Evolutionary conservation across 2,888 invertebrate species (phyloP).

Genomic region (Agrotis segetum): DNA sequence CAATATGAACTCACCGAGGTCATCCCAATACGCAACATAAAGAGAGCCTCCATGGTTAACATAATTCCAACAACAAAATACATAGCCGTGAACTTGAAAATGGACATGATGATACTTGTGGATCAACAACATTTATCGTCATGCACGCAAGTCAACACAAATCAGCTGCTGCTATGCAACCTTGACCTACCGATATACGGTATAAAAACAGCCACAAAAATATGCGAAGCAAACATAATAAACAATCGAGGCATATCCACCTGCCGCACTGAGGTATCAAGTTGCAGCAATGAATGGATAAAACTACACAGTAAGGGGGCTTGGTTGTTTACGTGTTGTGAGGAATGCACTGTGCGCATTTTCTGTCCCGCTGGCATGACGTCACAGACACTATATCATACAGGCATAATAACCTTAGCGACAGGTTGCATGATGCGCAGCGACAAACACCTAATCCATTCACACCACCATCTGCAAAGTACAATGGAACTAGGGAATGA

Average conservation of each 20-base stretch:
- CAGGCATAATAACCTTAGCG: too few species aligned
- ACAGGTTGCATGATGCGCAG: background rate
- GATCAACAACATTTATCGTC: background rate
- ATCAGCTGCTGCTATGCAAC: background rate
- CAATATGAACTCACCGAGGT: background rate
- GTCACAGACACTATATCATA: background rate
- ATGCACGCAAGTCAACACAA: background rate
- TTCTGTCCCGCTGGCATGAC: background rate
- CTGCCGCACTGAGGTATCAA: background rate
- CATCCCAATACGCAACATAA: background rate
- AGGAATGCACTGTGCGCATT: conserved; percentile 3
- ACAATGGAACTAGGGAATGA: background rate
- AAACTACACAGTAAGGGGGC: background rate
- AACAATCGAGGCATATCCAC: background rate
- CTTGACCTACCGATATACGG: background rate
- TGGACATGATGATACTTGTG: background rate
- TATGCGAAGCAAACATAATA: conserved; percentile 2
- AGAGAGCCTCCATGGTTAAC: background rate
- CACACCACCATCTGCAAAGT: background rate
- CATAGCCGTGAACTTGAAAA: background rate
- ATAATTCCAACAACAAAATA: background rate
- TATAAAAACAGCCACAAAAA: background rate
- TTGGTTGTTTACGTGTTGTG: conserved; percentile 3
- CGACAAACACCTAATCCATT: background rate
- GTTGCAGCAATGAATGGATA: background rate